Base-by-base conservation (phyloP, 2,888 invertebrate genomes). In the Plutella xylostella region DNA sequence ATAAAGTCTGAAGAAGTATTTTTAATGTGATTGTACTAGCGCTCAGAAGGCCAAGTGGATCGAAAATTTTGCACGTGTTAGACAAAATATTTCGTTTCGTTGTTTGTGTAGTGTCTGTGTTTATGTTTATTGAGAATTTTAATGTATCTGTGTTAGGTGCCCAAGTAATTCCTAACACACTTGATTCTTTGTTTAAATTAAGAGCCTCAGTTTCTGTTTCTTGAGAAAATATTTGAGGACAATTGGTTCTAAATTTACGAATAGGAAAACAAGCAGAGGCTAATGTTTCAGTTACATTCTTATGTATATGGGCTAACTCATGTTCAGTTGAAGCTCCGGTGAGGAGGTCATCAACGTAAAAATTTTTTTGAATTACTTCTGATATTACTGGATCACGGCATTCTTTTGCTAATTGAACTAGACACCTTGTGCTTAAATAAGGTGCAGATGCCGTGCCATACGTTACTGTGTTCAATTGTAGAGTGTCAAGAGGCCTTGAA, bases 151-250 rank as follows among this genome's bases (percentile, higher is more conserved):
- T 22, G 7, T 35, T 19, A 14, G 55, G 51, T 21, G 37, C 41
- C 56, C 57, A 57, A 4, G 48, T 42, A 11, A 51, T 9, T 22
- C 51, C 49, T 30, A 52, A 22, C 6, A 48, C 49, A 18, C 38
- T 47, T 2, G n/a, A n/a, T n/a, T n/a, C n/a, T n/a, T n/a, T n/a
- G n/a, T n/a, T n/a, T n/a, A n/a, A n/a, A n/a, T n/a, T n/a, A n/a
- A n/a, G n/a, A n/a, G n/a, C n/a, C n/a, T n/a, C n/a, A n/a, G n/a
- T n/a, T 12, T 25, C 17, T 14, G 12, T 12, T 25, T 31, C 11
- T n/a, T n/a, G n/a, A n/a, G n/a, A n/a, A 15, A 48, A 40, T 4
- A 43, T 28, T 21, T 12, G 12, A 14, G 33, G 30, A 17, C 12
- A 2, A 19, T 48, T 48, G 0, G 45, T 35, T 22, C 35, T 45